Evolutionary conservation across 2,888 invertebrate species (phyloP).

Genomic region (Thalpophila matura): DNA sequence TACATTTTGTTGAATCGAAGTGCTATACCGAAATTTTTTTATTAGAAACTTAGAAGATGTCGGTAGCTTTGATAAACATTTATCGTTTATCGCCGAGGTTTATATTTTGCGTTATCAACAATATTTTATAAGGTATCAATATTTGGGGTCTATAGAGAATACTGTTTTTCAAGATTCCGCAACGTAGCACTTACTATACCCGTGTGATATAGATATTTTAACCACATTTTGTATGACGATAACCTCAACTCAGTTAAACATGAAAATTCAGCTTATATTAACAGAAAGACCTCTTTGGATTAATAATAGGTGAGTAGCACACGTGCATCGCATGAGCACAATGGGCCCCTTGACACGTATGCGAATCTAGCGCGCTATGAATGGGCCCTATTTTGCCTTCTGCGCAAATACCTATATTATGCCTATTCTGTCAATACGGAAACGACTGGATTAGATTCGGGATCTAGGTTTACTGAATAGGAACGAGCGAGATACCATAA

Average conservation of each 20-base stretch:
- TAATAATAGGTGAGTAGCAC: conserved; percentile 29
- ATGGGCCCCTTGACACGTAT: conserved; percentile 36
- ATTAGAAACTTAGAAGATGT: too few species aligned
- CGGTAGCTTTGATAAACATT: too few species aligned
- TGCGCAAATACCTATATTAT: conserved; percentile 14
- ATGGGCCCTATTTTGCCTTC: conserved; percentile 18
- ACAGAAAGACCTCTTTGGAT: conserved; percentile 24
- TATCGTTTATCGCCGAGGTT: too few species aligned
- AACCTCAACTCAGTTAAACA: background rate
- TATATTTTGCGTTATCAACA: too few species aligned
- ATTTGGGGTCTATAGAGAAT: background rate
- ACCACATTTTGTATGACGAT: too few species aligned
- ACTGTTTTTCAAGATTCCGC: background rate
- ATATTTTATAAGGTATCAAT: too few species aligned
- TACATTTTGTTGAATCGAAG: conserved; percentile 1
- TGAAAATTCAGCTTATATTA: background rate
- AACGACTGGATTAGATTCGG: conserved; percentile 11
- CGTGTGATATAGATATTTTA: too few species aligned
- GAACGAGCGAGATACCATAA: background rate
- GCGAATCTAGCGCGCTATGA: conserved; percentile 31
- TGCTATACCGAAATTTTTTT: too few species aligned
- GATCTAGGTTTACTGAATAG: conserved; percentile 10
- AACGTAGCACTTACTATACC: too few species aligned
- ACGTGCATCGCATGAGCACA: conserved; percentile 43
- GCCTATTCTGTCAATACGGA: conserved; percentile 26